phyloP scores from a whole-genome alignment of 1,140 invertebrate species.

The Trachelipus rathkii region DNA sequence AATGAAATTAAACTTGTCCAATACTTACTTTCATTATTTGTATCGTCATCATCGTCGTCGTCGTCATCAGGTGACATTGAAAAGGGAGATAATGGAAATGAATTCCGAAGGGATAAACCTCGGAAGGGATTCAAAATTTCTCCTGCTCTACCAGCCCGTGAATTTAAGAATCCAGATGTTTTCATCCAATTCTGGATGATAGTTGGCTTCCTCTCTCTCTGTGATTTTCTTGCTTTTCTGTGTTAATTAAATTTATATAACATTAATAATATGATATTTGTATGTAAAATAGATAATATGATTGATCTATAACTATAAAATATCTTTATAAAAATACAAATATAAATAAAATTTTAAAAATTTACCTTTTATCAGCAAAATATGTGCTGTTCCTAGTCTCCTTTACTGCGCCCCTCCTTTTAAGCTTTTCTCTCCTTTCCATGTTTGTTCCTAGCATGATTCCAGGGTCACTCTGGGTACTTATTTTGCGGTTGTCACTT shows the following conservation, averaged over 20 bases:
- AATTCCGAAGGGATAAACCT: conserved; percentile 51
- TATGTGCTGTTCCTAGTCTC: not conserved
- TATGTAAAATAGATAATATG: no score
- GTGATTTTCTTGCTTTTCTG: conserved; percentile 34
- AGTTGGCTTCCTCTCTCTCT: conserved; percentile 36
- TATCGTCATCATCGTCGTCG: conserved; percentile 35
- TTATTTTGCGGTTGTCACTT: conserved; percentile 26
- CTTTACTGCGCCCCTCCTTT: conserved; percentile 33
- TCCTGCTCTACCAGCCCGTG: conserved; percentile 53
- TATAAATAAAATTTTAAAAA: no score
- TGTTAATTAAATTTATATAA: not conserved
- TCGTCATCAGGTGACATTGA: conserved; percentile 46
- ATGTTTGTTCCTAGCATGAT: conserved; percentile 6
- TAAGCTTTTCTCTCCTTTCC: not conserved
- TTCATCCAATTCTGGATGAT: conserved; percentile 11
- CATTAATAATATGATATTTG: not conserved
- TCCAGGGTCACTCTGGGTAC: conserved; percentile 37
- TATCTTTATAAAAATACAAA: no score
- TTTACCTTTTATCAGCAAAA: no score
- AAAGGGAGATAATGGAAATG: conserved; percentile 52
- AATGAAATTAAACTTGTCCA: not conserved
- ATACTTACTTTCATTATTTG: not conserved
- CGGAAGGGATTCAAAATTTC: conserved; percentile 55
- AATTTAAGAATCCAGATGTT: conserved; percentile 48
- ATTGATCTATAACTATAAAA: no score